Conservation (phyloP, 2,797 vertebrate species). For the Serranus cabrilla region DNA sequence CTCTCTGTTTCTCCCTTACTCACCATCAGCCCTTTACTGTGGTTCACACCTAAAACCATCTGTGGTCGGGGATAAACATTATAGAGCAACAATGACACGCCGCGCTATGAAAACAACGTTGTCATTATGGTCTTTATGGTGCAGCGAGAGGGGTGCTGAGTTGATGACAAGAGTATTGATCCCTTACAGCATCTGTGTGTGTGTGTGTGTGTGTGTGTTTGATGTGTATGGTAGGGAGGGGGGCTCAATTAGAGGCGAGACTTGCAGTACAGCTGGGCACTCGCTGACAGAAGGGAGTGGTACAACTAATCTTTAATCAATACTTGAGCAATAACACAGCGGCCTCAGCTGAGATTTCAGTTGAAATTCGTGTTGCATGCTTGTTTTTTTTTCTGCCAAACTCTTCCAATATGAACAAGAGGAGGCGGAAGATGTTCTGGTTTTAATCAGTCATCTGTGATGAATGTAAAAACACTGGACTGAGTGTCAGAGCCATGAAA, state of each 20-base stretch:
- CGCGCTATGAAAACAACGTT: constrained; percentile 63
- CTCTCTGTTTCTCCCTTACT: constrained; percentile 65
- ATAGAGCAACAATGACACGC: constrained; percentile 57
- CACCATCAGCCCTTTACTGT: constrained; percentile 50
- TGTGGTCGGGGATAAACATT: constrained; percentile 64
- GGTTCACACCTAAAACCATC: constrained; percentile 79
- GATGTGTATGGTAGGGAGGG: constrained; percentile 7
- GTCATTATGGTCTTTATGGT: constrained; percentile 48
- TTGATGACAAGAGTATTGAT: constrained; percentile 67
- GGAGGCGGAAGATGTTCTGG: constrained; percentile 8
- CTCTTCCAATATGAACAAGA: constrained; percentile 34
- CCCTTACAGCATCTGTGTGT: constrained; percentile 33
- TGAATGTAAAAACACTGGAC: constrained; percentile 12
- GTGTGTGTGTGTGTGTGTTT: constrained; percentile 19
- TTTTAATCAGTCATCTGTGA: constrained; percentile 29
- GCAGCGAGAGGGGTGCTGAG: constrained; percentile 28
- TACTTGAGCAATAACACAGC: constrained; percentile 26
- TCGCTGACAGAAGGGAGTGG: constrained; percentile 62
- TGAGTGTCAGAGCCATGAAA: constrained; percentile 38
- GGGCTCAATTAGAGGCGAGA: constrained; percentile 46
- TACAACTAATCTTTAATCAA: constrained; percentile 40
- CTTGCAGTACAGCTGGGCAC: constrained; percentile 55
- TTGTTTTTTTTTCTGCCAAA: neutral
- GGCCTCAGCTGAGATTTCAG: neutral
- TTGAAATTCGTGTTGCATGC: constrained; percentile 11